Evolutionary conservation across 2,888 invertebrate genomes (phyloP).

Genomic region (Agrenia bidenticulata): DNA sequence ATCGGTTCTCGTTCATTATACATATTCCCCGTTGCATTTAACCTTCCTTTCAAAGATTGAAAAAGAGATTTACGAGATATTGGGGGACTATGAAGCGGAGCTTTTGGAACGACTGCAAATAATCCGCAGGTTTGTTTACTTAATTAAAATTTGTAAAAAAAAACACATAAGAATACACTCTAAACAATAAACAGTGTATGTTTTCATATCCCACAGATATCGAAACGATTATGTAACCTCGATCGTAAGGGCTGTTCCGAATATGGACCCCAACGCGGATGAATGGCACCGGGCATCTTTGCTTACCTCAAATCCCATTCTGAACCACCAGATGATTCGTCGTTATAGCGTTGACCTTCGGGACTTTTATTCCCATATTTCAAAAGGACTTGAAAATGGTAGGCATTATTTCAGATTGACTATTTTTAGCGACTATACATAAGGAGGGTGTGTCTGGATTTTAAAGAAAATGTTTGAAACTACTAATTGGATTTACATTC

Average conservation of each 20-base stretch:
- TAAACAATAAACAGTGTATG: neutral
- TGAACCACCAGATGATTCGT: constrained; percentile 38
- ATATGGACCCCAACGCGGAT: neutral
- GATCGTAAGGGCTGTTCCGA: constrained; percentile 7
- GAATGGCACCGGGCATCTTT: constrained; percentile 21
- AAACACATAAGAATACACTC: neutral
- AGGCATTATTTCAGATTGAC: neutral
- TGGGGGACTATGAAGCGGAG: constrained; percentile 22
- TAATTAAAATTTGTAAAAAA: neutral
- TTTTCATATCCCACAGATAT: constrained; percentile 10
- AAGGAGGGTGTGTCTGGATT: neutral
- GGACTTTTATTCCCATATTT: constrained; percentile 23
- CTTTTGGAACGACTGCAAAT: constrained; percentile 21
- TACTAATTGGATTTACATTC: too few species aligned
- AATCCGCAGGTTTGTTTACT: constrained; percentile 21
- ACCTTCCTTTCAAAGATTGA: constrained; percentile 21
- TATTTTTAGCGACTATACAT: neutral
- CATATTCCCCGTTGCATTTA: constrained; percentile 25
- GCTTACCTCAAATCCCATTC: constrained; percentile 25
- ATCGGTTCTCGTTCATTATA: constrained; percentile 12
- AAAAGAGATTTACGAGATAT: constrained; percentile 9
- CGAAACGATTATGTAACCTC: constrained; percentile 28
- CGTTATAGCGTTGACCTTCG: constrained; percentile 30
- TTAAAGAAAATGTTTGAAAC: too few species aligned
- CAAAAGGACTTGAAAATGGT: constrained; percentile 32